Base-by-base conservation (phyloP, 2,888 invertebrate species). In the Noctua janthe region DNA sequence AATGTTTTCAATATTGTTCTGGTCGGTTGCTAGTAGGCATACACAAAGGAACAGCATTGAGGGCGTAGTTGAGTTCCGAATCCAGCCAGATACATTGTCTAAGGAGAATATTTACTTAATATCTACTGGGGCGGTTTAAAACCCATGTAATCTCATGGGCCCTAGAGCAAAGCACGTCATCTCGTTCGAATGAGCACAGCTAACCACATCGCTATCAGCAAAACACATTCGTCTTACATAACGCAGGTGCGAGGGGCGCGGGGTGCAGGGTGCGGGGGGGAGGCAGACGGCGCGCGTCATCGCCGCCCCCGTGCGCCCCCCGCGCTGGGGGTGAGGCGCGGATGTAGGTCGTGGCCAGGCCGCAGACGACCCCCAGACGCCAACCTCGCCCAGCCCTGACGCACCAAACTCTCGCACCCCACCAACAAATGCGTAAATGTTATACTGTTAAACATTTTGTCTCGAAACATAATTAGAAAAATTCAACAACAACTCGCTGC, bases 301-400 rank as follows among this genome's bases (percentile, higher is more conserved):
- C 91, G 84, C 88, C 89, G 87, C 89, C 89, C 82, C 83, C 81
- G 20, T 56, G 20, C 47, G 4, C 62, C 35, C 84, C 87, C 81
- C 82, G 78, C 79, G 56, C 82, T 85, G 88, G 78, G 89, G 91
- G 89, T 82, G 87, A 85, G 78, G 85, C 84, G 85, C 88, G 89
- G 91, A 96, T 95, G 94, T 96, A 96, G 96, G 96, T 96, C 96
- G 96, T 93, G 94, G 94, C 94, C 94, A 93, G 94, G 94, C 89
- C 94, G 95, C 95, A 97, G 96, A 97, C 96, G 95, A 95, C 95
- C 96, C 96, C 95, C 93, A 97, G 97, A 96, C 96, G 94, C 92
- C 93, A 92, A 91, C 94, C 93, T 92, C 93, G 92, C 92, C 91
- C 93, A 91, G 90, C 89, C 91, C 91, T 91, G 89, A 88, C 87